Evolutionary conservation across 2,888 invertebrate species (phyloP).

Genomic region (Crioceris asparagi): DNA sequence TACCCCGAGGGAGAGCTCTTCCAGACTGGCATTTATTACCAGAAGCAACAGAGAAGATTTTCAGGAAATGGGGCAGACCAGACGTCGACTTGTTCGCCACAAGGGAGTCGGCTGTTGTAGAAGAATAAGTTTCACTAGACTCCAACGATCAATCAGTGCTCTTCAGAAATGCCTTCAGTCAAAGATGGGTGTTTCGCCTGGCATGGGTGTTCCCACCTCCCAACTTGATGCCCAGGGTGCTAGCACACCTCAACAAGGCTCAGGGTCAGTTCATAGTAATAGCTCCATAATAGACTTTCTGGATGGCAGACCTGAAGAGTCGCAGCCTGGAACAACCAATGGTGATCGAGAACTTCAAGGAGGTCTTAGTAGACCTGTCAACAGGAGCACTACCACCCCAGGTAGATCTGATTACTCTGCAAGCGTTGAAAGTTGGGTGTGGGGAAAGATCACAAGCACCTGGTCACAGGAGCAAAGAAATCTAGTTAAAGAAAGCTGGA

Average conservation of each 20-base stretch:
- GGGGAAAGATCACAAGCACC: conserved; percentile 2
- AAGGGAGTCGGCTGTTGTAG: conserved; percentile 11
- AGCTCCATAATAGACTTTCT: neutral
- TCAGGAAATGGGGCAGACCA: conserved; percentile 15
- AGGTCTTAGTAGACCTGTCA: conserved; percentile 6
- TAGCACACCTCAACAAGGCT: neutral
- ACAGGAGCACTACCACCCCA: conserved; percentile 1
- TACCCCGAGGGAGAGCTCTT: conserved; percentile 9
- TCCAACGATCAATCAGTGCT: conserved; percentile 8
- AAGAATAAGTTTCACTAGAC: neutral
- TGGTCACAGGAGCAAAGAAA: conserved; percentile 5
- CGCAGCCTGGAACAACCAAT: neutral
- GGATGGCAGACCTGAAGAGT: neutral
- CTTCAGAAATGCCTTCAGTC: conserved; percentile 18
- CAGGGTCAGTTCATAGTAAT: neutral
- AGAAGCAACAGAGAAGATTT: conserved; percentile 7
- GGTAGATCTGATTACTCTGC: conserved; percentile 9
- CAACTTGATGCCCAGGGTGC: neutral
- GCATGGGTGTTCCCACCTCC: neutral
- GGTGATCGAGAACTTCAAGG: conserved; percentile 5
- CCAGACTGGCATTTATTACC: conserved; percentile 16
- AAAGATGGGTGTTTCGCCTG: conserved; percentile 10
- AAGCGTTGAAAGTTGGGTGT: conserved; percentile 16
- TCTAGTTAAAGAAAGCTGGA: conserved; percentile 7
- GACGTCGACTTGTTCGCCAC: conserved; percentile 16